Base-by-base conservation (phyloP, 2,797 vertebrate genomes). In the Podarcis siculus region DNA sequence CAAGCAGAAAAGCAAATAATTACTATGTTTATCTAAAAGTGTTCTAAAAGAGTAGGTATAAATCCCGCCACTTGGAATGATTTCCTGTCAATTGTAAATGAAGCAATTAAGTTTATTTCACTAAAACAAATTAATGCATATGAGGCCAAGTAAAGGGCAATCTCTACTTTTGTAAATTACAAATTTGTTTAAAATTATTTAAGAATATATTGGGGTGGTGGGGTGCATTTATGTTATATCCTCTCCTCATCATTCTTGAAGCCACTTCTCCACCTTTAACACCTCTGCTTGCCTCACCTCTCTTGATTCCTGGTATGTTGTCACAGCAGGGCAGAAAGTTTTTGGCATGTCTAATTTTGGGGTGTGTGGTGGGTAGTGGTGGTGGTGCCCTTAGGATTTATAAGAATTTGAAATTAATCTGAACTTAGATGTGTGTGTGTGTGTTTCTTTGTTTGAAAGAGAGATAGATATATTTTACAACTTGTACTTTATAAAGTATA, bases 101-200 rank as follows among this genome's bases (percentile, higher is more conserved):
- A 95, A 92, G 88, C 76, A 86, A 89, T 49, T 35, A 67, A 39
- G 17, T 71, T 76, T 42, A 67, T 88, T 83, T 37, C 32, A 69
- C 73, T 83, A 42, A 86, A 42, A 64, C 84, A 1, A 4, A 25
- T 17, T 79, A 71, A 66, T 42, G 21, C 35, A 64, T 23, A 5
- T 0, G 0, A 90, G 86, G 35, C 21, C 39, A 83, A 72, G 27
- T 79, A 73, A 85, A 90, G 37, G 64, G 49, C 15, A 58, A 69
- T 6, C 49, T 58, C 80, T 37, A n/a, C 67, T 55, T 55, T 55
- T 55, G 49, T 55, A 55, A 55, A 86, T 84, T 89, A 85, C 78
- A 9, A 90, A 73, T 85, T 89, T 69, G 10, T 85, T 86, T 88
- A 82, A 88, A 88, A 76, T 0, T 0, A 0, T 3, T 58, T 81